Conservation (phyloP, 1,140 invertebrate genomes). For the Drosophila sproati region DNA sequence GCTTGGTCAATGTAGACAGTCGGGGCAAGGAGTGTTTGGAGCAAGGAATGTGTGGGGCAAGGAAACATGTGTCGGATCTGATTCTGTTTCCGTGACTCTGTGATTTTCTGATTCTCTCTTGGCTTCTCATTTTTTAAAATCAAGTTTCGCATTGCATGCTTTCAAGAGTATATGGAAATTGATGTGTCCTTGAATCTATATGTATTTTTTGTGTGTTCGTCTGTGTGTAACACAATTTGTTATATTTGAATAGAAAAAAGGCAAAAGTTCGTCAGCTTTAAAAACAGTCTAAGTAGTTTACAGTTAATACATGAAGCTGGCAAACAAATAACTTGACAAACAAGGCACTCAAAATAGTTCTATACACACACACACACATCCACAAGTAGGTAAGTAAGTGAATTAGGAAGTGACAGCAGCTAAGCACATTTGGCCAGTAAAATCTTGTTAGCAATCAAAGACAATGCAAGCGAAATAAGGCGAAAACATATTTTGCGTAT, state of each 20-base stretch:
- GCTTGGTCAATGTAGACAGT: neutral
- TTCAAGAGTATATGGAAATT: slow-evolving; percentile 1
- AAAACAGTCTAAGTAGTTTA: neutral
- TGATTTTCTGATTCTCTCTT: neutral
- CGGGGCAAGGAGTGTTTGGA: neutral
- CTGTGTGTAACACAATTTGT: neutral
- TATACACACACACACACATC: neutral
- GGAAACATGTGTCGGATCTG: slow-evolving; percentile 6
- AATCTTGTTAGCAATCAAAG: slow-evolving; percentile 61
- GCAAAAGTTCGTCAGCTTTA: neutral
- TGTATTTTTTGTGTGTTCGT: neutral
- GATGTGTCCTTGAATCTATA: slow-evolving; percentile 21
- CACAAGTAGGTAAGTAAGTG: slow-evolving; percentile 22
- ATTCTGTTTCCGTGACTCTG: neutral
- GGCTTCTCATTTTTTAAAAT: slow-evolving; percentile 3
- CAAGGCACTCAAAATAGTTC: neutral
- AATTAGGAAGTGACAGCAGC: slow-evolving; percentile 8
- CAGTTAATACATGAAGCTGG: neutral
- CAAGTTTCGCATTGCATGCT: slow-evolving; percentile 1
- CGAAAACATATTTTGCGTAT: slow-evolving; percentile 12
- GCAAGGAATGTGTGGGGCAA: neutral
- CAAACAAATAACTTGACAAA: neutral
- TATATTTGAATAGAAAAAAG: neutral
- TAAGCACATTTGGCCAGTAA: slow-evolving; percentile 36
- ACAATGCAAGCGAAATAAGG: slow-evolving; percentile 29